Percentiles rank a stretch among this genome's conserved stretches.
phyloP scores from a whole-genome alignment of 2,888 invertebrate species.

The Prenolepis imparis region DNA sequence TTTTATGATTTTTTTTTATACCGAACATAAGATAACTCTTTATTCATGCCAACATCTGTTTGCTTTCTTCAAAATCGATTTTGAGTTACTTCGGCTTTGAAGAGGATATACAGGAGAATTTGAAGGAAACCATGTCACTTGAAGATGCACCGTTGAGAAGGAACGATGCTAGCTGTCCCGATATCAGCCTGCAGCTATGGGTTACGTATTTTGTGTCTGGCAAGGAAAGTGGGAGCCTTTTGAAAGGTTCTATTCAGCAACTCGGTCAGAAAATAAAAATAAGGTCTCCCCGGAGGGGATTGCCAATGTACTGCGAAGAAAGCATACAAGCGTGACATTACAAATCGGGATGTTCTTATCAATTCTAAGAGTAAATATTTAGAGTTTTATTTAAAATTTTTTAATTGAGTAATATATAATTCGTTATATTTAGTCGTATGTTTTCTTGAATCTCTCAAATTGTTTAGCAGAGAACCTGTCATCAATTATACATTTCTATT shows the following conservation, averaged over 20 bases:
- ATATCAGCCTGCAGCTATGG: slow-evolving; percentile 76
- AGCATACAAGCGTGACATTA: slow-evolving; percentile 31
- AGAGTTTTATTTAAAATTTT: too few species aligned
- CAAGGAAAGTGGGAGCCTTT: slow-evolving; percentile 54
- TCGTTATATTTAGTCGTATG: too few species aligned
- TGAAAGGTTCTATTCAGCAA: slow-evolving; percentile 65
- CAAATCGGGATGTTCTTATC: slow-evolving; percentile 45
- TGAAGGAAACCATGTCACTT: slow-evolving; percentile 70
- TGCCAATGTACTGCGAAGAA: slow-evolving; percentile 49
- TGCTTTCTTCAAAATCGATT: slow-evolving; percentile 50
- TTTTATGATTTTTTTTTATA: slow-evolving; percentile 7
- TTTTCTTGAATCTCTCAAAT: not conserved
- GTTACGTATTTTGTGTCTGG: slow-evolving; percentile 72
- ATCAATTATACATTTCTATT: not conserved
- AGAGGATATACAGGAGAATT: slow-evolving; percentile 60
- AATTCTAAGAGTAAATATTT: not conserved
- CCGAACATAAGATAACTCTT: slow-evolving; percentile 11
- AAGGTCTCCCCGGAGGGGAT: slow-evolving; percentile 62
- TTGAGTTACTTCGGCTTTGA: slow-evolving; percentile 9
- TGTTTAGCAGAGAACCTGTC: not conserved
- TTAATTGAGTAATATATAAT: too few species aligned
- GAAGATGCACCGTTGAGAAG: slow-evolving; percentile 58
- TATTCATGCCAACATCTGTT: slow-evolving; percentile 51
- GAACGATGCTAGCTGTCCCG: slow-evolving; percentile 47
- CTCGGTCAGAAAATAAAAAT: slow-evolving; percentile 72